A percentile compares a stretch with the other conserved stretches of the same genome.
Evolutionary conservation across 1,140 invertebrate species (phyloP).

Genomic region (Saccostrea echinata): DNA sequence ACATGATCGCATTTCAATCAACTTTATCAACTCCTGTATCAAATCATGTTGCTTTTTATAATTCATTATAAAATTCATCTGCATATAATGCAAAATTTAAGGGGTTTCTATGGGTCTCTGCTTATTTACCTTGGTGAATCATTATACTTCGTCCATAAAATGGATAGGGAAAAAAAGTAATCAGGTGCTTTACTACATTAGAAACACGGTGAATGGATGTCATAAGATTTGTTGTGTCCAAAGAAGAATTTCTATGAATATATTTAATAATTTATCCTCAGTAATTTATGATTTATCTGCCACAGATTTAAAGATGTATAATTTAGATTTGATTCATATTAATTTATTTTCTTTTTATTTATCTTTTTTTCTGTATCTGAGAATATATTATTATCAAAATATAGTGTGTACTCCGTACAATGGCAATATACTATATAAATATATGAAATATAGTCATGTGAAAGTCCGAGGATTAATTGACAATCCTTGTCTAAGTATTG

Average conservation of each 20-base stretch:
- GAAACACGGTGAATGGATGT: conserved; percentile 2
- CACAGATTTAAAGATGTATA: conserved; percentile 33
- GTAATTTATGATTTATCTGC: conserved; percentile 35
- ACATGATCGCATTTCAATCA: not conserved
- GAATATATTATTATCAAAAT: not conserved
- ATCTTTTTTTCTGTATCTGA: not conserved
- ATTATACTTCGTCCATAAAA: conserved; percentile 3
- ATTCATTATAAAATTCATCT: not conserved
- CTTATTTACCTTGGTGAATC: not conserved
- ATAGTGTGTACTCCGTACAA: not conserved
- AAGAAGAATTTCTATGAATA: conserved; percentile 25
- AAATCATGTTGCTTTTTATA: conserved; percentile 9
- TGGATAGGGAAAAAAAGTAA: not conserved
- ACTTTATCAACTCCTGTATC: not conserved
- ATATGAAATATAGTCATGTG: not conserved
- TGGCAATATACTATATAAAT: conserved; percentile 9
- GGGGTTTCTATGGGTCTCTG: not conserved
- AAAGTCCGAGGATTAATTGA: not conserved
- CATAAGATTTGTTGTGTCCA: not conserved
- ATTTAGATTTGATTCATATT: conserved; percentile 35
- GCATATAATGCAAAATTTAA: conserved; percentile 14
- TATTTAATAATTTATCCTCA: conserved; percentile 33
- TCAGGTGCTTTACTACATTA: too few species aligned
- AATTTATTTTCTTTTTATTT: conserved; percentile 34
- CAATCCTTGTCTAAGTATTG: not conserved